phyloP scores from a whole-genome alignment of 2,797 vertebrate genomes.

The Crotalus adamanteus region DNA sequence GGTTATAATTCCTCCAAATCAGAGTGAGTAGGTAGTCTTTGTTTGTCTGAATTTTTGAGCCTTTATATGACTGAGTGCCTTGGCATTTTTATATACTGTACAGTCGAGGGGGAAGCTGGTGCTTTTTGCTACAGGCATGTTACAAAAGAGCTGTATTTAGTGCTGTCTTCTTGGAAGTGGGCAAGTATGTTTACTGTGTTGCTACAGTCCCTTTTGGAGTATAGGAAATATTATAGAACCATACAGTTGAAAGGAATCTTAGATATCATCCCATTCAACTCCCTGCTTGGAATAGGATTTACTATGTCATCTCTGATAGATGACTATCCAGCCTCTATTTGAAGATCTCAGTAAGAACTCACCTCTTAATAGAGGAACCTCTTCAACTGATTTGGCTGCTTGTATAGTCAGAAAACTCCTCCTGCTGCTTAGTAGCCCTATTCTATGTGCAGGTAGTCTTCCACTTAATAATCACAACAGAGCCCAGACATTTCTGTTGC shows the following conservation, averaged over 20 bases:
- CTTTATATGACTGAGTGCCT: not conserved
- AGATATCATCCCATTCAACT: not conserved
- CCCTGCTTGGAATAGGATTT: not conserved
- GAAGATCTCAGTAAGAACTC: not conserved
- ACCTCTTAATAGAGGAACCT: not conserved
- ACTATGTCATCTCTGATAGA: not conserved
- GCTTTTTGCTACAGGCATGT: not conserved
- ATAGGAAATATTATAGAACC: not conserved
- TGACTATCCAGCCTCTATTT: not conserved
- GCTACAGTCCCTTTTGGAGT: not conserved
- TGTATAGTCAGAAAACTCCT: not conserved
- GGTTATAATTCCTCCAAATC: slow-evolving; percentile 45
- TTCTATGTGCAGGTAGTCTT: not conserved
- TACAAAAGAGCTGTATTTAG: not conserved
- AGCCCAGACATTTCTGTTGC: not conserved
- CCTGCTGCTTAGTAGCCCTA: not conserved
- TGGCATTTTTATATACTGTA: not conserved
- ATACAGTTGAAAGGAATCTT: not conserved
- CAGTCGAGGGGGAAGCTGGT: not conserved
- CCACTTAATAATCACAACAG: not conserved
- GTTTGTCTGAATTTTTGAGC: slow-evolving; percentile 2
- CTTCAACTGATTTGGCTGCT: not conserved
- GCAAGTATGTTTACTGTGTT: not conserved
- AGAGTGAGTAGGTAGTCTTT: slow-evolving; percentile 61
- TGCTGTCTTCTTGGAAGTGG: not conserved